Percentiles rank a stretch among this genome's conserved stretches.
These are phyloP conservation scores for Scaptodrosophila latifasciaeformis DNA, from an alignment of 2,888 invertebrate genomes.

Conservation along the genomic window DNA sequence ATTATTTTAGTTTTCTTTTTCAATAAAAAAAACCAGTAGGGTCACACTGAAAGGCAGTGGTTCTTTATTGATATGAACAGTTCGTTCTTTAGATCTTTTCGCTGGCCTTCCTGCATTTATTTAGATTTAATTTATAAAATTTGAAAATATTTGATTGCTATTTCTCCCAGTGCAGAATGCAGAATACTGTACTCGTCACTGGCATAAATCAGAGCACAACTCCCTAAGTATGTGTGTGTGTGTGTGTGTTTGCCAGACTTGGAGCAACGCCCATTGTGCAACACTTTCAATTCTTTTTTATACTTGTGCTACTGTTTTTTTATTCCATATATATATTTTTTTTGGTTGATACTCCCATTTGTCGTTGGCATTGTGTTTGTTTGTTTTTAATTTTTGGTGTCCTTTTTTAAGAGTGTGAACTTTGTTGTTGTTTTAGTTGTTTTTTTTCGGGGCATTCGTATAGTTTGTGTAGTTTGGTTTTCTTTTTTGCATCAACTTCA, in stretches of 20 bases:
- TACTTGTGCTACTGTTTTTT: slow-evolving; percentile 10
- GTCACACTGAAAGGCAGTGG: no score
- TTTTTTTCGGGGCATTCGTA: neutral
- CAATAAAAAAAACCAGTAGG: no score
- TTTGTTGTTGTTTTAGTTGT: slow-evolving; percentile 17
- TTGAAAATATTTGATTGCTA: no score
- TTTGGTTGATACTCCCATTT: slow-evolving; percentile 31
- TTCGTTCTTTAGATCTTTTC: no score
- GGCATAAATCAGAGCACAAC: slow-evolving; percentile 58
- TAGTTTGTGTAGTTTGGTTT: slow-evolving; percentile 16
- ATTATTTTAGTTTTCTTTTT: no score
- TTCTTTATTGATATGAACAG: no score
- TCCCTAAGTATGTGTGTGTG: slow-evolving; percentile 23
- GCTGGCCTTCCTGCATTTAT: no score
- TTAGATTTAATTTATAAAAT: neutral
- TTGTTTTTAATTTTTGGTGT: slow-evolving; percentile 63
- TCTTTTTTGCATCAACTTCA: slow-evolving; percentile 54
- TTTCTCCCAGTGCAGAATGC: no score
- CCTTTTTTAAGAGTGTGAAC: slow-evolving; percentile 13
- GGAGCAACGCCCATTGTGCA: slow-evolving; percentile 66
- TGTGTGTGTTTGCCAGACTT: slow-evolving; percentile 35
- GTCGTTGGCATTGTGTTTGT: slow-evolving; percentile 56
- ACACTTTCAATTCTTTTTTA: slow-evolving; percentile 51
- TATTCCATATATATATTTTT: slow-evolving; percentile 5
- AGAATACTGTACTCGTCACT: slow-evolving; percentile 40